Evolutionary conservation across 2,113 vertebrate species (phyloP), one percentile per base, ranked within the genome.

Genomic region (Holacanthus passer): DNA sequence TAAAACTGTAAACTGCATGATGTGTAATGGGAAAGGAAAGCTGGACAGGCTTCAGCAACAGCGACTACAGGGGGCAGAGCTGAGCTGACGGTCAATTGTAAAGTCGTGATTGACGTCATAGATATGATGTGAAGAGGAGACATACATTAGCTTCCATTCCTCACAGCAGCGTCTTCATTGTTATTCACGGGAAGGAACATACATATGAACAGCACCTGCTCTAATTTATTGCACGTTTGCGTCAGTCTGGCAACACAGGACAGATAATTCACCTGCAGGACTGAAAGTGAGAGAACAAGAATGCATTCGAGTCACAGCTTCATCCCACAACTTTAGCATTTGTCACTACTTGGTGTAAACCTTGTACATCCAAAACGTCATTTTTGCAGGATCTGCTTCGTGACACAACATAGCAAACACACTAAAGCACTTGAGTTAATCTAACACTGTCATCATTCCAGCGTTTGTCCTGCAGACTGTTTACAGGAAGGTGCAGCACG

Each of bases 401-500:
- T 69, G 41, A 59, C 32, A 32, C n/a, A 55, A 37, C 20, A 63
- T 12, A 68, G 13, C 39, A 68, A 65, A 81, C 43, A 39, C 52
- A 66, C 12, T 19, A 32, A 53, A 79, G 48, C 29, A 37, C 67
- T 29, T 55, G 39, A 68, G 68, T 45, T 35, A 8, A 58, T 65
- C 70, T 58, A 77, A 7, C 45, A 47, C 39, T 31, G 69, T 68
- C 32, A 31, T 45, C 27, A 41, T 56, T 17, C n/a, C 60, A 27
- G 17, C 52, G 58, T 65, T 73, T 50, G 80, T 85, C 68, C 31
- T 62, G 37, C 53, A 74, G 65, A 69, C 66, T 75, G 69, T 89
- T 91, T 85, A 81, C 67, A 75, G 43, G 47, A 37, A 35, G 32
- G 45, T 19, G 80, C 52, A 68, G 55, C 74, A 74, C 2, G 8